Percentiles rank a stretch among this genome's conserved stretches.
These are phyloP conservation scores for Prionchulus punctatus DNA, from an alignment of 2,888 invertebrate genomes.

Conservation along the genomic window DNA sequence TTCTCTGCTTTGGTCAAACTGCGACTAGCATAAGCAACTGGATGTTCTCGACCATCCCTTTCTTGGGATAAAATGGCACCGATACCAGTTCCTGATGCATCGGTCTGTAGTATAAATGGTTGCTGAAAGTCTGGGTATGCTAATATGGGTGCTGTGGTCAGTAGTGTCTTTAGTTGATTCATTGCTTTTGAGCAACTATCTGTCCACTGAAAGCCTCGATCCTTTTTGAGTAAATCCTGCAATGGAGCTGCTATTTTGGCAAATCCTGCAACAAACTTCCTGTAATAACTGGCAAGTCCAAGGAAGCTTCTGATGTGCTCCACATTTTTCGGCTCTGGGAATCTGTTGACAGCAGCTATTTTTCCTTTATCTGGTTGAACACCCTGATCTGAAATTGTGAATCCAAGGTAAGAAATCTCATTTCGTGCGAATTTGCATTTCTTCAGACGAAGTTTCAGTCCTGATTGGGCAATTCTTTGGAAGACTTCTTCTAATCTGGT, in stretches of 20 bases:
- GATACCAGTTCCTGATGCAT: slow-evolving; percentile 3
- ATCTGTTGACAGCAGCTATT: neutral
- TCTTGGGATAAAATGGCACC: neutral
- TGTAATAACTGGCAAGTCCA: slow-evolving; percentile 5
- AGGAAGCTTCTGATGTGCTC: slow-evolving; percentile 1
- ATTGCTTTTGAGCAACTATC: slow-evolving; percentile 8
- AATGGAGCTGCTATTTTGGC: slow-evolving; percentile 1
- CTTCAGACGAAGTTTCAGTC: neutral
- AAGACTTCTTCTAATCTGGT: neutral
- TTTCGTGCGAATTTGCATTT: slow-evolving; percentile 2
- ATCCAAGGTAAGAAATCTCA: slow-evolving; percentile 4
- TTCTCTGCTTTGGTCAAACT: slow-evolving; percentile 8
- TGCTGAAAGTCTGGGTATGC: slow-evolving; percentile 10
- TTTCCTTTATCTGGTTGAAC: neutral
- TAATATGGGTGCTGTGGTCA: slow-evolving; percentile 4
- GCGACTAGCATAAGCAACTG: slow-evolving; percentile 12
- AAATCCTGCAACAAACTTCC: slow-evolving; percentile 1
- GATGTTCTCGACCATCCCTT: neutral
- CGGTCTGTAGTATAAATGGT: slow-evolving; percentile 1
- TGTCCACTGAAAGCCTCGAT: slow-evolving; percentile 2
- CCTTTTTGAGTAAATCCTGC: neutral
- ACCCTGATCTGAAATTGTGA: neutral
- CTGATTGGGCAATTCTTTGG: neutral
- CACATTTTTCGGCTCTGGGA: neutral
- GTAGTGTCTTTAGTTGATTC: neutral